Base-by-base conservation (phyloP, 1,140 invertebrate species). In the Pentalonia nigronervosa region DNA sequence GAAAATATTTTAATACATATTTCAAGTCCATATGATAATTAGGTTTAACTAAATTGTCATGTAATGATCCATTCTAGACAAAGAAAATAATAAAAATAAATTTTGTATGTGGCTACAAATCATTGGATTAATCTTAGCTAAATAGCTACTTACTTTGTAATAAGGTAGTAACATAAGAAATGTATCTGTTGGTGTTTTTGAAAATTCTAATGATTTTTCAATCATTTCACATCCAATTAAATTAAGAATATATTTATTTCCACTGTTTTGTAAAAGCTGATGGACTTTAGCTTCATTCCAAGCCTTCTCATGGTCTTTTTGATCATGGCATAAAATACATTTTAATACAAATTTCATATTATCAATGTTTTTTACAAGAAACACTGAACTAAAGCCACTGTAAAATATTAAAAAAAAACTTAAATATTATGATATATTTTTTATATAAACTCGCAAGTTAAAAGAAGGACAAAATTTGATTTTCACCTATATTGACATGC, bases 361-460 rank as follows among this genome's bases (percentile, higher is more conserved):
- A 21, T 95, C 93, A n/a, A 95, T 94, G 95, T 98, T 97, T 95
- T 98, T 97, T 7, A 97, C 97, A 94, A 98, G 95, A 94, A 97
- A 97, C 93, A 98, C 97, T 93, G 97, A 97, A 95, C 98, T 98
- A 94, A 98, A 98, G 36, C 98, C 98, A 47, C 98, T 98, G 95
- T 94, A 96, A 94, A 92, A 94, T 84, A 94, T 94, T 87, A 81
- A 92, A 81, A 93, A 50, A 81, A 76, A n/a, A 76, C 4, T n/a
- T 20, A n/a, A 76, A n/a, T n/a, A 76, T n/a, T 76, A 76, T 76
- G 3, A 76, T 76, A 76, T n/a, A n/a, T 17, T 8, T 53, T 56
- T 8, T 25, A 25, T 56, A 25, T 25, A 25, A 8, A 56, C 56
- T 53, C 0, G 8, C 7, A 56, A 9, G 8, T 56, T 56, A 53